Base-by-base conservation (phyloP, 2,797 vertebrate species). In the Distichodus sexfasciatus region DNA sequence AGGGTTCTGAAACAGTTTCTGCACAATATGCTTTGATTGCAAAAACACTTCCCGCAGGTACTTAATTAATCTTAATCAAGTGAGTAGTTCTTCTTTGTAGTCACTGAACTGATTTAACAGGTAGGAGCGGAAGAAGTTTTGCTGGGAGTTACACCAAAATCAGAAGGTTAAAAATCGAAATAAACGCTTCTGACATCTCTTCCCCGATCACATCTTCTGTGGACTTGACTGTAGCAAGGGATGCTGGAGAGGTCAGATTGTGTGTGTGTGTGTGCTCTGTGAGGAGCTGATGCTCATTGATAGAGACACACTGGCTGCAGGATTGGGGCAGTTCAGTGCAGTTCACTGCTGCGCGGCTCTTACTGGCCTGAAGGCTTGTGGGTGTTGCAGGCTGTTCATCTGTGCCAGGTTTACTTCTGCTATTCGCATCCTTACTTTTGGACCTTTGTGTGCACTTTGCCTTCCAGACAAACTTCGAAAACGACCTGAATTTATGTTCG, bases 301-400 rank as follows among this genome's bases (percentile, higher is more conserved):
- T 41, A 35, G 66, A 76, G 78, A 81, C 80, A 75, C 65, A 38
- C 54, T 50, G 23, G 43, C 48, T 50, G 57, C 29, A 33, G 50
- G 48, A 51, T 33, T 67, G 68, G 53, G 55, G 29, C 21, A 58
- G 60, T 62, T 38, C 35, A 23, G 24, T 5, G 31, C 54, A 31
- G 23, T 67, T n/a, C n/a, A n/a, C n/a, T n/a, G n/a, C n/a, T n/a
- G n/a, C n/a, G n/a, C n/a, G n/a, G n/a, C n/a, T n/a, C n/a, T n/a
- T n/a, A n/a, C n/a, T 41, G 60, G 44, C 71, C 78, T 63, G 58
- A 33, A 51, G 68, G 79, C 63, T 21, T 33, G 31, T 23, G 11
- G 3, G 24, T 67, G 54, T 66, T 75, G 47, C 29, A n/a, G 24
- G 23, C 44, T 15, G 15, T 60, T 46, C 50, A 63, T 55, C 59